Conservation (phyloP, 2,797 vertebrate species). For the Lepus townsendii region DNA sequence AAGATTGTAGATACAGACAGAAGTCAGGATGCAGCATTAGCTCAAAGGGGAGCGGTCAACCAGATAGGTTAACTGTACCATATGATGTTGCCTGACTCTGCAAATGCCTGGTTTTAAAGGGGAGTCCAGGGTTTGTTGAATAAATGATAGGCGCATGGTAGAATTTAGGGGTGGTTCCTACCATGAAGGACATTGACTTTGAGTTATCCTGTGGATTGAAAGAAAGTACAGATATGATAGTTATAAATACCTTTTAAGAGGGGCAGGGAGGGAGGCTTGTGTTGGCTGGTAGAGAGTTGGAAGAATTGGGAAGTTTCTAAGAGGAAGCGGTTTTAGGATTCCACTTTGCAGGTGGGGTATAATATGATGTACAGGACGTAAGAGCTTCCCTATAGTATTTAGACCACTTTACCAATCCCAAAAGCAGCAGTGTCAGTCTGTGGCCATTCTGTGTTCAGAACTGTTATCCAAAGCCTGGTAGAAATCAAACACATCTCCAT, state of each 20-base stretch:
- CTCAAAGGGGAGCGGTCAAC: background rate
- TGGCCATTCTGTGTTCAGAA: background rate
- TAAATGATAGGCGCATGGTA: background rate
- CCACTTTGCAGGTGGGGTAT: background rate
- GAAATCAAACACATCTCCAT: background rate
- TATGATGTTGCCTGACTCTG: background rate
- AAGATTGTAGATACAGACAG: slow-evolving; percentile 29
- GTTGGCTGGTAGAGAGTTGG: background rate
- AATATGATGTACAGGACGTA: background rate
- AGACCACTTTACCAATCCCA: background rate
- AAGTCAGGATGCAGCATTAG: background rate
- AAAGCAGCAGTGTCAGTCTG: background rate
- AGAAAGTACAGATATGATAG: background rate
- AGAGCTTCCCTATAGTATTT: slow-evolving; percentile 25
- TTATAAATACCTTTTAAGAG: background rate
- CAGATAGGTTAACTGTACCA: background rate
- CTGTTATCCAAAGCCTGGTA: background rate
- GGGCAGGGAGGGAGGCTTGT: background rate
- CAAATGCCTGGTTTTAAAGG: slow-evolving; percentile 33
- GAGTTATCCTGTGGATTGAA: background rate
- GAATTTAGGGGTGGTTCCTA: background rate
- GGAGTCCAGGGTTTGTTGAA: background rate
- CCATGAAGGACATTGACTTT: background rate
- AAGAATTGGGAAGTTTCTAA: slow-evolving; percentile 10
- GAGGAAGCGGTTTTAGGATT: slow-evolving; percentile 30